A percentile compares a stretch with the other conserved stretches of the same genome.
phyloP scores from a whole-genome alignment of 1,140 invertebrate species.

The Lucilia sericata region DNA sequence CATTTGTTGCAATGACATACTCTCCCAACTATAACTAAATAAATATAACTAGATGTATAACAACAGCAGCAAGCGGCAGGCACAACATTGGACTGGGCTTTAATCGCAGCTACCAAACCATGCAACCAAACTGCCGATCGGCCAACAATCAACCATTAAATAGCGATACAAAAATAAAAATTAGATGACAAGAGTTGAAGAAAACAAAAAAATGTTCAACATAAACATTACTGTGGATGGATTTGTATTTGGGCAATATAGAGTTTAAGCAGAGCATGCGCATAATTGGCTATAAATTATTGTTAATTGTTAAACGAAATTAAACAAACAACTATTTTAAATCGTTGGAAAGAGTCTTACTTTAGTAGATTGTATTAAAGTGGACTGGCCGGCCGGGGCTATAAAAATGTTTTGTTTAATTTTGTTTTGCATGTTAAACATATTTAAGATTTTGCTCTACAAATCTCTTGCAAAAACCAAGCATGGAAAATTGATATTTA shows the following conservation, averaged over 20 bases:
- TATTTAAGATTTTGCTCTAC: background rate
- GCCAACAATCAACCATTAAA: slow-evolving; percentile 17
- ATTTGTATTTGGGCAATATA: slow-evolving; percentile 12
- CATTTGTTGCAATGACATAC: slow-evolving; percentile 26
- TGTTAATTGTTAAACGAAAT: slow-evolving; percentile 20
- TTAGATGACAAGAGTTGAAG: background rate
- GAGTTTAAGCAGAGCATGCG: slow-evolving; percentile 17
- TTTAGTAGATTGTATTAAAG: too few species aligned
- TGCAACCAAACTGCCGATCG: background rate
- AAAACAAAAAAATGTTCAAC: background rate
- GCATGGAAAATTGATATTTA: too few species aligned
- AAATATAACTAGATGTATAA: background rate
- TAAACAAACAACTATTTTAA: background rate
- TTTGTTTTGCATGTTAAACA: slow-evolving; percentile 5
- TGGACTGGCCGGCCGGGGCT: too few species aligned
- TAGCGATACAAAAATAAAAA: background rate
- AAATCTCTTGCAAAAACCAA: too few species aligned
- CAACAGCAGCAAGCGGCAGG: background rate
- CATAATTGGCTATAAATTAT: slow-evolving; percentile 29
- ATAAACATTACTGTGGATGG: background rate
- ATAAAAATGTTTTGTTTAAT: too few species aligned
- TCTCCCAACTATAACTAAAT: background rate
- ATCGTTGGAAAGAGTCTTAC: background rate
- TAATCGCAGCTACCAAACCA: background rate
- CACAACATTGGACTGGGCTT: background rate